These are phyloP conservation scores for Acholoe squamosa DNA, from an alignment of 2,888 invertebrate species.

Conservation along the genomic window DNA sequence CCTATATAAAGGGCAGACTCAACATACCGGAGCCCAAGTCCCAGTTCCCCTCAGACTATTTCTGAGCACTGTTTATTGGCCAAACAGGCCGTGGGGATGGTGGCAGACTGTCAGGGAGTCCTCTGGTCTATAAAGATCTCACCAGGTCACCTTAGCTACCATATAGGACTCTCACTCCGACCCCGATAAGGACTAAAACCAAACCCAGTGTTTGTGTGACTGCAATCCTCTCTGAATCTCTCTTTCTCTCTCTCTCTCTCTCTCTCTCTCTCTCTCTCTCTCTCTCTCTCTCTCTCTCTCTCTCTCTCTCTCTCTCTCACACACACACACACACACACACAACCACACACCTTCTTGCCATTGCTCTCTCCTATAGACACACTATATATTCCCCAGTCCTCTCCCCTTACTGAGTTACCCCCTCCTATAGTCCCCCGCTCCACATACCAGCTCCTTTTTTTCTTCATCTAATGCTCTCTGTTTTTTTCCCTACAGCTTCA, in stretches of 20 bases:
- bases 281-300: neutral
- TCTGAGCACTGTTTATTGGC: conserved; percentile 8
- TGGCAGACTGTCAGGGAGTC: neutral
- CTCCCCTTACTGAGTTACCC: neutral
- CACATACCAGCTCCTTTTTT: neutral
- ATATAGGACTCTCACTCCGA: no score
- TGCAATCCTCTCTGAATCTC: neutral
- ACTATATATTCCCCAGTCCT: neutral
- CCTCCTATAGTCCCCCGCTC: neutral
- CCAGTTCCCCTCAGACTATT: neutral
- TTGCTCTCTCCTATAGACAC: neutral
- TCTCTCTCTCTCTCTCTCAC: neutral
- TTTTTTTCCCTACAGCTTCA: neutral
- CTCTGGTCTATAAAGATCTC: neutral
- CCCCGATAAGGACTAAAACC: no score
- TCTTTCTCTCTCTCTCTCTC: neutral
- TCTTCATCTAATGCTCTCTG: neutral
- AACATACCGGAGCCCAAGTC: neutral
- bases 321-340: no score
- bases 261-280: neutral
- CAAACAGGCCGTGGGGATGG: neutral
- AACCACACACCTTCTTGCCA: no score
- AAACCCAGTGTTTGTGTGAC: neutral
- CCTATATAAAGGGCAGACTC: neutral
- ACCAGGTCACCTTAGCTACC: neutral